Conservation (phyloP, 2,888 invertebrate genomes). For the Cheilosia variabilis region DNA sequence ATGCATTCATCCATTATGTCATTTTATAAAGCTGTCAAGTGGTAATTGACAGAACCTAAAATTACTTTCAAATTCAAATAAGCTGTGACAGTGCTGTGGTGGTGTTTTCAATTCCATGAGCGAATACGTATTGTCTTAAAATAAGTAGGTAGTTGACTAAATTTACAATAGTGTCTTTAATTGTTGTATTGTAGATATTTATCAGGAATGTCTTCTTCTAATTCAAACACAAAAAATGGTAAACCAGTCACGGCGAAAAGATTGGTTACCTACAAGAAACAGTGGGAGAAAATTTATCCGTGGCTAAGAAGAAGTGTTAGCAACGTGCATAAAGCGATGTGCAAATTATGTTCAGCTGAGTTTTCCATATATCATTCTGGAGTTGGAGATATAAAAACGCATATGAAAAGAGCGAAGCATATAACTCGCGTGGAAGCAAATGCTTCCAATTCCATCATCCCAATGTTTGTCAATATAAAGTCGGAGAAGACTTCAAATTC, state of each 20-base stretch:
- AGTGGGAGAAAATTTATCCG: not conserved
- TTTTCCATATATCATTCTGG: slow-evolving; percentile 26
- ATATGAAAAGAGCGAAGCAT: slow-evolving; percentile 18
- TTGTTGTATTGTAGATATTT: not conserved
- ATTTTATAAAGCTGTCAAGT: slow-evolving; percentile 16
- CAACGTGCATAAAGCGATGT: slow-evolving; percentile 26
- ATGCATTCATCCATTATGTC: slow-evolving; percentile 9
- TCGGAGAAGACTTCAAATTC: slow-evolving; percentile 8
- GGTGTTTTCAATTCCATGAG: not conserved
- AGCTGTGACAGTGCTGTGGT: not conserved
- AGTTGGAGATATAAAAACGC: slow-evolving; percentile 16
- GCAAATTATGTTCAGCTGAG: slow-evolving; percentile 15
- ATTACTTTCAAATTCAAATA: slow-evolving; percentile 4
- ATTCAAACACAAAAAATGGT: not conserved
- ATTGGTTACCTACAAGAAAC: too few species aligned
- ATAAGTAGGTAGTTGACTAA: too few species aligned
- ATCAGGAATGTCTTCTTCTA: slow-evolving; percentile 6
- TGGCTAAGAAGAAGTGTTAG: slow-evolving; percentile 10
- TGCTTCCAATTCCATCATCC: slow-evolving; percentile 11
- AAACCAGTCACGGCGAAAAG: not conserved
- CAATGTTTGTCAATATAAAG: slow-evolving; percentile 1
- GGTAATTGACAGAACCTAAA: slow-evolving; percentile 8
- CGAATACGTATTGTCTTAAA: too few species aligned
- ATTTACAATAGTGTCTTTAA: not conserved
- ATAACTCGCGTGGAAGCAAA: slow-evolving; percentile 16